Base-by-base conservation (phyloP, 2,888 invertebrate genomes). In the Anthophora plumipes region DNA sequence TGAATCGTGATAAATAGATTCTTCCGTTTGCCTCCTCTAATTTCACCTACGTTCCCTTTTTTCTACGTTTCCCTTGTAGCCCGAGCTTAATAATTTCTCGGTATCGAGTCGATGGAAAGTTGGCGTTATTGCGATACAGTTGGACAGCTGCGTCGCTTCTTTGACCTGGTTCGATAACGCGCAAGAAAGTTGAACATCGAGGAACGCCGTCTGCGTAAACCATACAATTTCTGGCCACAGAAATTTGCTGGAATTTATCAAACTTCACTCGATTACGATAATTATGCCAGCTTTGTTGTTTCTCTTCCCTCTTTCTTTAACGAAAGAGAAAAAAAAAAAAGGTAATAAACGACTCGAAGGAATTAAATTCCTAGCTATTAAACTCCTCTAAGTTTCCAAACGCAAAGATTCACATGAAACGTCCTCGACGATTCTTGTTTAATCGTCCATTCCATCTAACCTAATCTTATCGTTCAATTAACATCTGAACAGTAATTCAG, bases 201-300 rank as follows among this genome's bases (percentile, higher is more conserved):
- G 20, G 4, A 20, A 20, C 41, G 37, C 20, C 22, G 55, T 22
- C 57, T 46, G 63, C 43, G 57, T 50, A 57, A 57, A 57, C 50
- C 37, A 39, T 14, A 8, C 39, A 70, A 64, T 63, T 71, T 63
- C 50, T 48, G 63, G 43, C 12, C 48, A 22, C 12, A 39, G 25
- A 64, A 76, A 69, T 76, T 78, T 46, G 14, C n/a, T 6, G 31
- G 48, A 74, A 74, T 77, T 77, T 74, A 74, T 77, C 54, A 67
- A 68, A 61, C 41, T 63, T 55, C 41, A 25, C 48, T 55, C 37
- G 54, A 8, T n/a, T 39, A 11, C 22, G 46, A 77, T 68, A 63
- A 77, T 77, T 74, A 63, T 43, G 50, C 74, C 2, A 14, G 48
- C 48, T 5, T 1, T 43, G 25, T n/a, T 12, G 22, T 39, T 41